Evolutionary conservation across 1,140 invertebrate species (phyloP).

Genomic region (Papilio helenus): DNA sequence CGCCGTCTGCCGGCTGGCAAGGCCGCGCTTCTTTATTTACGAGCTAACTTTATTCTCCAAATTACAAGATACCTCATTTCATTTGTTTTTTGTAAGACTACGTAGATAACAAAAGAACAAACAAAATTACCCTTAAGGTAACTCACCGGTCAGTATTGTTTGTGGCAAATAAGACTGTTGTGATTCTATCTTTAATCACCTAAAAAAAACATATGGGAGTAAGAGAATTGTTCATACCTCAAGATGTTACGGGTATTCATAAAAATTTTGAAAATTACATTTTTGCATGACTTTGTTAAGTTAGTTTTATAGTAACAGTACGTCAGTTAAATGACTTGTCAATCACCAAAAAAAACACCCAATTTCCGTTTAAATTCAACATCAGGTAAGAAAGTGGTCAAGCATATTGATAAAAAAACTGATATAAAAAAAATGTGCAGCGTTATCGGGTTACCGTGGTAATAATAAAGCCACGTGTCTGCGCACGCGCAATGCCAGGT

Average conservation of each 20-base stretch:
- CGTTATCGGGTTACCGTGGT: constrained; percentile 22
- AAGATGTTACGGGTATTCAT: too few relatives aligned
- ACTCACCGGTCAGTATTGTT: not conserved
- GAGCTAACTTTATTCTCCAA: not conserved
- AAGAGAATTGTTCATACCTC: too few relatives aligned
- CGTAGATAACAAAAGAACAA: not conserved
- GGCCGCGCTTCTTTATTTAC: constrained; percentile 16
- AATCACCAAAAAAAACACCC: not conserved
- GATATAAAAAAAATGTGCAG: not conserved
- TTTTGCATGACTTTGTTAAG: too few relatives aligned
- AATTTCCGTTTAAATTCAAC: not conserved
- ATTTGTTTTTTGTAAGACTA: not conserved
- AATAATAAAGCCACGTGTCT: constrained; percentile 43
- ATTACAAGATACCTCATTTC: not conserved
- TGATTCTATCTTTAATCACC: too few relatives aligned
- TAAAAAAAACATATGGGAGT: too few relatives aligned
- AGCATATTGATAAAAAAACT: not conserved
- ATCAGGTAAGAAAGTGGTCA: constrained; percentile 13
- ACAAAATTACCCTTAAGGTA: not conserved
- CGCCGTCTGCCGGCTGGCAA: not conserved
- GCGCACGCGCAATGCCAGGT: constrained; percentile 54
- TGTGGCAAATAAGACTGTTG: not conserved
- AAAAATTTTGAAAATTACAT: too few relatives aligned
- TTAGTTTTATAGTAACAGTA: too few relatives aligned
- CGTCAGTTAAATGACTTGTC: too few relatives aligned